Evolutionary conservation across 2,888 invertebrate species (phyloP).

Genomic region (Thymelicus acteon): DNA sequence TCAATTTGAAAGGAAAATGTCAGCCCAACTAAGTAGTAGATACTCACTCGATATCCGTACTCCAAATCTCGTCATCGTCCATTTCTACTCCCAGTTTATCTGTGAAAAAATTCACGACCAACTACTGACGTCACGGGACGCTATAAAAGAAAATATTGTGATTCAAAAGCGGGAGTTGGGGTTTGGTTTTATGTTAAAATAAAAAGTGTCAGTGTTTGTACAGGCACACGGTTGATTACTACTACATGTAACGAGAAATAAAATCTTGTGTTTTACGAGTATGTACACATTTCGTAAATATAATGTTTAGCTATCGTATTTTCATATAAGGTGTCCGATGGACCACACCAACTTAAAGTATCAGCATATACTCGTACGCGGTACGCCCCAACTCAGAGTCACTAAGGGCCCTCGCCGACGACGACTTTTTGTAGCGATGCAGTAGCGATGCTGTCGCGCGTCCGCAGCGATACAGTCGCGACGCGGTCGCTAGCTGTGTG

Average conservation of each 20-base stretch:
- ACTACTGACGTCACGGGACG: slow-evolving; percentile 34
- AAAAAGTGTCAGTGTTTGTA: slow-evolving; percentile 29
- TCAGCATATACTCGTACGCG: too few relatives aligned
- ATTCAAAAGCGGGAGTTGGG: slow-evolving; percentile 32
- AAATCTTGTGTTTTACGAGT: slow-evolving; percentile 22
- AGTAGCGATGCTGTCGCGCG: too few relatives aligned
- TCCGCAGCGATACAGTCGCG: too few relatives aligned
- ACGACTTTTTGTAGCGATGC: too few relatives aligned
- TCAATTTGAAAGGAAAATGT: slow-evolving; percentile 5
- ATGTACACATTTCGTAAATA: slow-evolving; percentile 3
- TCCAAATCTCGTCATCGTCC: slow-evolving; percentile 65
- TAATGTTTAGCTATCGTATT: neutral
- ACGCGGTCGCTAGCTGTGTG: too few relatives aligned
- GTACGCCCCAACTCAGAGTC: too few relatives aligned
- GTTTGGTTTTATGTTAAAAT: slow-evolving; percentile 33
- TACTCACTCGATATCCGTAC: slow-evolving; percentile 68
- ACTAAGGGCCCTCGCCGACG: too few relatives aligned
- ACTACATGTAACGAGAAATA: slow-evolving; percentile 8
- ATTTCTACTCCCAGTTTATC: slow-evolving; percentile 47
- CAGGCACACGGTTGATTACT: slow-evolving; percentile 22
- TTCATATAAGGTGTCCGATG: neutral
- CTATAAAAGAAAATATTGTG: slow-evolving; percentile 40
- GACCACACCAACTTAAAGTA: neutral
- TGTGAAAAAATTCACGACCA: slow-evolving; percentile 36
- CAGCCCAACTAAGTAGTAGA: slow-evolving; percentile 27